Evolutionary conservation across 2,888 invertebrate species (phyloP).

Genomic region (Tachina fera): DNA sequence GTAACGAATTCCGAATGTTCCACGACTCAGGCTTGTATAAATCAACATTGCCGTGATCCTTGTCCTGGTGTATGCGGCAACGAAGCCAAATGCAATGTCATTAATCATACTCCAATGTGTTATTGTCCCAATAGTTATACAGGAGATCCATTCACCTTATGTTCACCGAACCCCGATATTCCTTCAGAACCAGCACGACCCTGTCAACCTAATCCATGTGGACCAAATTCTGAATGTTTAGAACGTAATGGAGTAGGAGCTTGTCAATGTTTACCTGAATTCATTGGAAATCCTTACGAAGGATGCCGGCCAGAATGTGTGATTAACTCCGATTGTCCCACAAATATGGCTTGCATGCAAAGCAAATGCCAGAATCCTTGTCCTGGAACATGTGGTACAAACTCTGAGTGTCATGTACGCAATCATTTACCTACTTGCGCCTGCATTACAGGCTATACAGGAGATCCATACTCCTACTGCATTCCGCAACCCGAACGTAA

Average conservation of each 20-base stretch:
- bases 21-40: constrained; percentile 88
- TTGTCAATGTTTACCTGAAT: constrained; percentile 88
- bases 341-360: constrained; percentile 87
- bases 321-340: constrained; percentile 88
- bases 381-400: constrained; percentile 89
- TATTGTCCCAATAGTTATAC: constrained; percentile 84
- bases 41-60: constrained; percentile 89
- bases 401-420: constrained; percentile 89
- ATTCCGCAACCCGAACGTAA: constrained; percentile 83
- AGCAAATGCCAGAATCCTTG: constrained; percentile 91
- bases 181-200: constrained; percentile 83
- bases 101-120: constrained; percentile 86
- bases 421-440: constrained; percentile 88
- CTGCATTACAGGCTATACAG: constrained; percentile 88
- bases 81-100: constrained; percentile 85
- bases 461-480: constrained; percentile 90
- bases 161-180: constrained; percentile 73
- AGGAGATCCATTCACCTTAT: constrained; percentile 85
- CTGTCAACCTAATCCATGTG: constrained; percentile 90
- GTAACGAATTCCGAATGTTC: constrained; percentile 91
- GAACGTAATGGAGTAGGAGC: constrained; percentile 86
- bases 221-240: constrained; percentile 89
- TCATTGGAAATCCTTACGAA: constrained; percentile 90
- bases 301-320: constrained; percentile 90
- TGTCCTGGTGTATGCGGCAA: constrained; percentile 88